Evolutionary conservation across 2,797 vertebrate species (phyloP).

Genomic region (Coluber constrictor): DNA sequence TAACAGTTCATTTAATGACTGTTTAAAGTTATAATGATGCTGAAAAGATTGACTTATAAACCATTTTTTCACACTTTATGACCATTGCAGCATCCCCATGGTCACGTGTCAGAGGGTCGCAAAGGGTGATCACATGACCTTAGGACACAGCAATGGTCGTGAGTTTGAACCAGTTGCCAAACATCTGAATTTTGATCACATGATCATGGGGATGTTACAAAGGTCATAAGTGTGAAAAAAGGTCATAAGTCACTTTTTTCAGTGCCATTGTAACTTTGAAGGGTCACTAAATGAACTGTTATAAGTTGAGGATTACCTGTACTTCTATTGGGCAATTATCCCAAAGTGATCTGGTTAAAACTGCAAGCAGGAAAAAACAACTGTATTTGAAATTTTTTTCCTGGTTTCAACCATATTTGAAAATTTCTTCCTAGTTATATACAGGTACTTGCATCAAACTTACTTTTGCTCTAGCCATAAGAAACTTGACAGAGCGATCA

Average conservation of each 20-base stretch:
- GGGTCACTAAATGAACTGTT: too few species aligned
- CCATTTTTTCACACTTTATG: neutral
- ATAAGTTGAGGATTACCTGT: too few species aligned
- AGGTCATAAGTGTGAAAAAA: too few species aligned
- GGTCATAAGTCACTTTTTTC: too few species aligned
- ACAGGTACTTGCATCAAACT: conserved; percentile 5
- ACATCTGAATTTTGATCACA: too few species aligned
- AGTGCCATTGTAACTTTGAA: too few species aligned
- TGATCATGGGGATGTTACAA: too few species aligned
- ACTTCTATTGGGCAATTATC: neutral
- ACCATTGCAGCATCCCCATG: neutral
- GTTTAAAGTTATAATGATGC: neutral
- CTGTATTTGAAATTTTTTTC: neutral
- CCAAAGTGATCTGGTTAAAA: neutral
- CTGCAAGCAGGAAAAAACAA: neutral
- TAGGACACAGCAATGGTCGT: too few species aligned
- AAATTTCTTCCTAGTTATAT: neutral
- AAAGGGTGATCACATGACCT: too few species aligned
- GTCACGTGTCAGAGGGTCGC: neutral
- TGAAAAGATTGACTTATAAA: neutral
- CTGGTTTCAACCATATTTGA: neutral
- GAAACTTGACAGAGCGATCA: conserved; percentile 93
- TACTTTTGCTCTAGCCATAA: conserved; percentile 92
- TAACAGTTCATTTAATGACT: neutral
- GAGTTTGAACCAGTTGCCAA: too few species aligned